A percentile compares a stretch with the other conserved stretches of the same genome.
phyloP scores from a whole-genome alignment of 2,113 vertebrate species.

The Acrocephalus arundinaceus region DNA sequence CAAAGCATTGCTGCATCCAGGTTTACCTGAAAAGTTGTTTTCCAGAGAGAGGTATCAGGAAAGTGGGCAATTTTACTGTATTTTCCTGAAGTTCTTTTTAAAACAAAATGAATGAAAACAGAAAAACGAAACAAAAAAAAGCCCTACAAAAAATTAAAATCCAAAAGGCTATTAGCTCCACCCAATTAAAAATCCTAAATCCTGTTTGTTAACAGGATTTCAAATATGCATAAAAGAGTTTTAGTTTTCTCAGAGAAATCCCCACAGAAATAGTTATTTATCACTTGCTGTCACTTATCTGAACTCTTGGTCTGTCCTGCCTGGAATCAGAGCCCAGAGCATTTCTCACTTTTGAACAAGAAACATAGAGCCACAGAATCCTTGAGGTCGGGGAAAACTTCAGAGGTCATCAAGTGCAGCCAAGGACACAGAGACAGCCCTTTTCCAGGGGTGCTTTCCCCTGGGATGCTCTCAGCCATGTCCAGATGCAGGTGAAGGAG shows the following conservation, averaged over 20 bases:
- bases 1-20: too few relatives aligned
- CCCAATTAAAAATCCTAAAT: neutral
- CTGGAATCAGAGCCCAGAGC: accelerated
- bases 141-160: neutral
- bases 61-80: neutral
- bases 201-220: neutral
- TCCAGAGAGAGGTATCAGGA: neutral
- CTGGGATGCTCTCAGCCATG: neutral
- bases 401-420: neutral
- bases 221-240: neutral
- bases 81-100: neutral
- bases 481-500: neutral
- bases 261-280: neutral
- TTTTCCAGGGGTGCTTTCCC: neutral
- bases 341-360: neutral
- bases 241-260: neutral
- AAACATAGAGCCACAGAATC: neutral
- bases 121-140: neutral
- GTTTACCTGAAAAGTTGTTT: neutral
- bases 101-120: neutral
- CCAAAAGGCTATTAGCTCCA: neutral
- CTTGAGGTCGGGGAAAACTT: neutral
- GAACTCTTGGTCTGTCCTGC: neutral
- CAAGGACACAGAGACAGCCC: neutral
- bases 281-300: neutral